Percentiles rank a stretch among this genome's conserved stretches.
Evolutionary conservation across 2,797 vertebrate genomes (phyloP).

Genomic region (Muscicapa comitata): DNA sequence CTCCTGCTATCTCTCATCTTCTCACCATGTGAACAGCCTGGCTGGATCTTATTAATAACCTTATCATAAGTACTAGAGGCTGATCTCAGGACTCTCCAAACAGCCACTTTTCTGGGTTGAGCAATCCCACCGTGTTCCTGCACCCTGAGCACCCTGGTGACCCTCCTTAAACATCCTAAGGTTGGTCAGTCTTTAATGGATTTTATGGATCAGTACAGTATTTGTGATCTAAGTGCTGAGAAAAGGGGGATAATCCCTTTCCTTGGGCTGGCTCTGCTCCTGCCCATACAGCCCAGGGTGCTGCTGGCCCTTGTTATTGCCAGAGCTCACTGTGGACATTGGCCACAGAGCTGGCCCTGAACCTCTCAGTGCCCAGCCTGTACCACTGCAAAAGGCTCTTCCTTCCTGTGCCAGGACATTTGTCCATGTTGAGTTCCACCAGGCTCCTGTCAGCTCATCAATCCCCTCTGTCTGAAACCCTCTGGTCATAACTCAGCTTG

Average conservation of each 20-base stretch:
- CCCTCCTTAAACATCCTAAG: not conserved
- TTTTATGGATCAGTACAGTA: not conserved
- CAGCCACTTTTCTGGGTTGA: not conserved
- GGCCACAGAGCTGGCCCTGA: not conserved
- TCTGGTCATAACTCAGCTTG: not conserved
- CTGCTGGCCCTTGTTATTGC: not conserved
- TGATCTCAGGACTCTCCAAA: not conserved
- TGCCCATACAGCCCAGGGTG: not conserved
- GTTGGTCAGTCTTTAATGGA: not conserved
- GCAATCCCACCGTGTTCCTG: accelerated
- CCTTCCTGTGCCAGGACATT: not conserved
- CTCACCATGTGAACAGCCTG: not conserved
- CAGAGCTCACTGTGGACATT: not conserved
- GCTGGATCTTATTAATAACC: not conserved
- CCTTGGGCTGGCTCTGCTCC: accelerated
- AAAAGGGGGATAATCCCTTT: not conserved
- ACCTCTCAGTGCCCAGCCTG: not conserved
- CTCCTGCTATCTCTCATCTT: not conserved
- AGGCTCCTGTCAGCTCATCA: not conserved
- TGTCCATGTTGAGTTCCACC: not conserved
- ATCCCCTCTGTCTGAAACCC: not conserved
- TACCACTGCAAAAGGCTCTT: not conserved
- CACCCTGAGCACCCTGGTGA: not conserved
- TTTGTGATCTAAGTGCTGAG: not conserved
- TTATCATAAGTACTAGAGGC: not conserved